Evolutionary conservation across 1,140 invertebrate species (phyloP), one percentile per base, ranked within the genome.

Genomic region (Eumeta japonica): DNA sequence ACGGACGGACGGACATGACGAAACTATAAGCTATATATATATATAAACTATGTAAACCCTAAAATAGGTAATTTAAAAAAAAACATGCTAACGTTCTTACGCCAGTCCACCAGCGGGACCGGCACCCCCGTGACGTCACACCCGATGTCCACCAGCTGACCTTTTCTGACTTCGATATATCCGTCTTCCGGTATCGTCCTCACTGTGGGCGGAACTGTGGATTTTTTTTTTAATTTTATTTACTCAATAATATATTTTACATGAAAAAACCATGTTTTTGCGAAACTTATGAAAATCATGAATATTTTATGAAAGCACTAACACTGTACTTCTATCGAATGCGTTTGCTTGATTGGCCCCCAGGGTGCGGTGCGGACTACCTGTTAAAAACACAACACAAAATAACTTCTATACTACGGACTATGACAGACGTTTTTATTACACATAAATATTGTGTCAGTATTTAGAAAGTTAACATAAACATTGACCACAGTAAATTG

Each of bases 251-350:
- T n/a, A n/a, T n/a, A n/a, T n/a, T n/a, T n/a, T n/a, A n/a, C n/a
- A n/a, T n/a, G n/a, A n/a, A n/a, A n/a, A 13, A 44, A 35, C 17
- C 34, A 35, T 14, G 41, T 28, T 11, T 14, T 11, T 16, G 16
- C 24, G 33, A 18, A 45, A 77, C n/a, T n/a, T n/a, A n/a, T n/a
- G 1, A 35, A 7, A 32, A 45, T 16, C 9, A 16, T 13, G 3
- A 14, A 0, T 2, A 18, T 16, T 7, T 1, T 7, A 1, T 16
- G 10, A 16, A 2, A 15, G 17, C 12, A 60, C 83, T 82, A 71
- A 87, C 86, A 83, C 58, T 87, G 78, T 17, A 90, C 87, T 79
- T 88, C 81, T 40, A 90, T 87, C 18, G 82, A 77, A 55, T 89
- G 85, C 16, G 79, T 70, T 62, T 89, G 87, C 34, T 76, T 78